Evolutionary conservation across 1,140 invertebrate species (phyloP), one percentile per base, ranked within the genome.

Genomic region (Cyclina sinensis): DNA sequence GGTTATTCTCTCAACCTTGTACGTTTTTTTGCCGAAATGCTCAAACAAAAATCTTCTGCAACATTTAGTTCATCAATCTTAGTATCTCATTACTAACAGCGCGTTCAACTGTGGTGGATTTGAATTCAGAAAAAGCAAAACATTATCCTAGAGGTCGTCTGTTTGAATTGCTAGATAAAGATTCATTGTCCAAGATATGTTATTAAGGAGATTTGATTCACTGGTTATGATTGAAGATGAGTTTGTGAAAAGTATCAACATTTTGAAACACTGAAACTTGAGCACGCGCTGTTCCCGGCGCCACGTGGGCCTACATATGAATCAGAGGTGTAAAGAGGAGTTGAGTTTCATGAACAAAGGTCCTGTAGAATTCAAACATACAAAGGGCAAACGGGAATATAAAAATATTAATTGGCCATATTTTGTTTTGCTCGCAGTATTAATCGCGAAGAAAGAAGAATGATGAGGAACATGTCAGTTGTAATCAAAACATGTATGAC

Each of bases 41-140:
- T 30, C 35, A 35, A 51, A 76, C 7, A n/a, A 21, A n/a, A n/a
- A n/a, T n/a, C 35, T 76, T 76, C 73, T 76, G 73, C 73, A 5
- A 76, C 73, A 76, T 76, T 76, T 76, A 76, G n/a, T 9, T 48
- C 43, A 54, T 35, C 74, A 78, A 78, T 21, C 27, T 21, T 18
- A 48, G 46, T 78, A 78, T 78, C 74, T 27, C 30, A 48, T 78
- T 51, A 35, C 74, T 78, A 78, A 78, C 74, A 35, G 46, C 21
- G 43, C 30, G 27, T 78, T 78, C 43, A 54, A n/a, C 48, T 35
- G 5, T n/a, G 27, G 5, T 54, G 43, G 27, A 57, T 78, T 78
- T 78, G n/a, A 70, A 51, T 78, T 32, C 74, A 76, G 73, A 51
- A 48, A 76, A 76, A 76, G 24, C 43, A n/a, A 35, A 35, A 18